Evolutionary conservation across 2,888 invertebrate species (phyloP), one percentile per base, ranked within the genome.

Genomic region (Brachynemurus nebulosus): DNA sequence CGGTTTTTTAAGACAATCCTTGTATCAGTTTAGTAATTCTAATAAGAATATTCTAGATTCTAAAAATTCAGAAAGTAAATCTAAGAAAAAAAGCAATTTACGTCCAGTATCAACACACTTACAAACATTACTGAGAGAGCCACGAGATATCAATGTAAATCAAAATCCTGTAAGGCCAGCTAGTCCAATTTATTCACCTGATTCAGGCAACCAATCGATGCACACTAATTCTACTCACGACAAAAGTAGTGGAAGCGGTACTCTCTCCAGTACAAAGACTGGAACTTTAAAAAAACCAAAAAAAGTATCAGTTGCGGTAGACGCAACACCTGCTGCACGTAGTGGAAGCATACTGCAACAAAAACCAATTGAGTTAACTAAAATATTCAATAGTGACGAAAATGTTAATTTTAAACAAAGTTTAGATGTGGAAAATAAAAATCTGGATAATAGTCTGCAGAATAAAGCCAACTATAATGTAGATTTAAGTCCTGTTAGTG

Each of bases 281-380:
- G 50, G 47, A 27, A 47, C 47, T 4, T 40, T 23, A 16, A 59
- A 54, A 34, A 71, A 71, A 47, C 71, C 78, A 0, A 76, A 71
- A 52, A 79, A 83, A 62, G 78, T 86, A 2, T 86, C 81, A 0
- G 78, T 86, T 8, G 85, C 78, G 1, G 70, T 86, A 21, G 85
- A 86, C 59, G 86, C 86, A 0, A 86, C 86, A 1, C 83, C 84
- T 9, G 71, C 78, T 2, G 78, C 80, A 2, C 68, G 84, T 49
- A 80, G 81, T 18, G 72, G 75, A 48, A 83, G 84, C 44, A 72
- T 86, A 23, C 59, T 85, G 41, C 74, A 76, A 52, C 85, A 86
- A 63, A 74, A 82, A 58, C 85, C 85, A 1, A 82, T 84, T 49
- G 84, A 86, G 62, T 59, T 83, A 37, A 72, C 74, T 0, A 81